Conservation (phyloP, 2,113 vertebrate species). For the Xiphorhynchus elegans region DNA sequence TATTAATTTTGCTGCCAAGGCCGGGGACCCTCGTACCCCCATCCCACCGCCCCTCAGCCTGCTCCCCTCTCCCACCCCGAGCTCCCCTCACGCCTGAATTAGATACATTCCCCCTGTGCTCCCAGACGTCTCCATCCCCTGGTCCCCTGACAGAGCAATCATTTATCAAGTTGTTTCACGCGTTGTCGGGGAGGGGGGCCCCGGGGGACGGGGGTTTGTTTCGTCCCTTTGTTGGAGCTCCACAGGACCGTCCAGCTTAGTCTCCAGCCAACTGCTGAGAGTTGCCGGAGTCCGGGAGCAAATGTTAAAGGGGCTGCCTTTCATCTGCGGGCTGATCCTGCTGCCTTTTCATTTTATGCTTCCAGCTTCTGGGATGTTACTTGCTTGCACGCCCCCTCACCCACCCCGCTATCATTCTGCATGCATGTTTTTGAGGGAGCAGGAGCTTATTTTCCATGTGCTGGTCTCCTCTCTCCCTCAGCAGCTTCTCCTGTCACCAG, state of each 20-base stretch:
- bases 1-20: neutral
- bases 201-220: conserved; percentile 73
- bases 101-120: conserved; percentile 67
- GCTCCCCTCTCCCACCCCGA: neutral
- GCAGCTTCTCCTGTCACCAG: neutral
- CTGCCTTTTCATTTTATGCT: conserved; percentile 75
- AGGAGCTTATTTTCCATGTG: conserved; percentile 16
- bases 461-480: neutral
- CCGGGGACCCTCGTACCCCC: neutral
- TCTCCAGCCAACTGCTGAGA: conserved; percentile 86
- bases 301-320: conserved; percentile 78
- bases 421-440: conserved; percentile 2
- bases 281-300: conserved; percentile 73
- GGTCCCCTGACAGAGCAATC: conserved; percentile 76
- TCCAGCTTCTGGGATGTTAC: conserved; percentile 60
- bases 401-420: neutral
- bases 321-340: conserved; percentile 74
- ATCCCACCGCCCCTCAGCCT: neutral
- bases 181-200: conserved; percentile 75
- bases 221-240: conserved; percentile 80
- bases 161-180: conserved; percentile 84
- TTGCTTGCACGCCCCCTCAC: conserved; percentile 44
- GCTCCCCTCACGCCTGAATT: conserved; percentile 41
- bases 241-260: conserved; percentile 77
- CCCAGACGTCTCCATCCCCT: conserved; percentile 78